Conservation (phyloP, 2,888 invertebrate genomes). For the Cancer borealis region DNA sequence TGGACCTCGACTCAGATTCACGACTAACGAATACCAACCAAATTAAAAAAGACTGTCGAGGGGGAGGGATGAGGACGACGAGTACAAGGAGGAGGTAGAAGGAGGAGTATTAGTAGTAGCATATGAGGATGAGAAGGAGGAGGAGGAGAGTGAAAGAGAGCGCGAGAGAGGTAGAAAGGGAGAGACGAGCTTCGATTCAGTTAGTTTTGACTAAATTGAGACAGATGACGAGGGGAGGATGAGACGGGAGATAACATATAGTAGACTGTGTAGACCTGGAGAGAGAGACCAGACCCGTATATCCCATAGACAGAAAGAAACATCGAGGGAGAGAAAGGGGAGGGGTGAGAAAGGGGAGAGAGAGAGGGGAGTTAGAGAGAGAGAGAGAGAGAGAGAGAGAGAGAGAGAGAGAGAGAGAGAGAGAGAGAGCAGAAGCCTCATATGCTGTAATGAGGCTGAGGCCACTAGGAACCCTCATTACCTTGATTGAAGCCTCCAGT, state of each 20-base stretch:
- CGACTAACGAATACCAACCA: too few species aligned
- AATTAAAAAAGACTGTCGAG: not conserved
- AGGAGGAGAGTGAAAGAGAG: not conserved
- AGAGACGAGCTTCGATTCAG: not conserved
- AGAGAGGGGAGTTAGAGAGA: conserved; percentile 11
- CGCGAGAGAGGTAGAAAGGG: too few species aligned
- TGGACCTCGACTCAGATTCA: too few species aligned
- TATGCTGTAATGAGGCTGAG: conserved; percentile 4
- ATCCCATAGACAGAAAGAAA: not conserved
- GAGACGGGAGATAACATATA: too few species aligned
- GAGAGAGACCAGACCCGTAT: too few species aligned
- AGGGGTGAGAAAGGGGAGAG: not conserved
- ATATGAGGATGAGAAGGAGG: not conserved
- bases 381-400: conserved; percentile 20
- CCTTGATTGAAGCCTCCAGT: conserved; percentile 8
- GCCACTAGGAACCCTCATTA: not conserved
- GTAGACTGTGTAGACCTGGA: too few species aligned
- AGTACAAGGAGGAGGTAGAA: not conserved
- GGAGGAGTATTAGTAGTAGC: not conserved
- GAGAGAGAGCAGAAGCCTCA: not conserved
- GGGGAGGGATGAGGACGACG: not conserved
- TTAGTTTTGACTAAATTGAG: not conserved
- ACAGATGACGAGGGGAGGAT: not conserved
- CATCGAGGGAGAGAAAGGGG: not conserved
- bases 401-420: conserved; percentile 26